Conservation (phyloP, 1,140 invertebrate species). For the Neodiprion pinetum region DNA sequence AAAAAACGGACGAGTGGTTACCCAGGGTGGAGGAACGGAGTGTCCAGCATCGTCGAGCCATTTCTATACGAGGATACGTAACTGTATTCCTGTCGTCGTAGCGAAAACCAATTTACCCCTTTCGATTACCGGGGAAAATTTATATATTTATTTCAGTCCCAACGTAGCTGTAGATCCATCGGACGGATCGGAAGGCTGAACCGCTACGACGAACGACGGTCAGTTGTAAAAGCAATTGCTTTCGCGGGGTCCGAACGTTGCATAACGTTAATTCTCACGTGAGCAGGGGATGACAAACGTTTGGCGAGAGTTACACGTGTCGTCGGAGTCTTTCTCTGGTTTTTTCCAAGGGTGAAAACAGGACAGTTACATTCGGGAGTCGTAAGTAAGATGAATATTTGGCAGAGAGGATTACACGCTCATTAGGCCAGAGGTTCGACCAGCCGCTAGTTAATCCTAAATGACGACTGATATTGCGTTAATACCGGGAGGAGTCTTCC, state of each 20-base stretch:
- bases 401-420: not conserved
- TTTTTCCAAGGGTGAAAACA: not conserved
- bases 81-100: not conserved
- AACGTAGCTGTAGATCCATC: not conserved
- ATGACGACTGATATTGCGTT: not conserved
- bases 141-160: not conserved
- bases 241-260: no score
- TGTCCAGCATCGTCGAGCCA: not conserved
- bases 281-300: no score
- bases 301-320: no score
- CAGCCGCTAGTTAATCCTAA: not conserved
- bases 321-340: not conserved
- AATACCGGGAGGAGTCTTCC: not conserved
- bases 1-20: no score
- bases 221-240: not conserved
- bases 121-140: not conserved
- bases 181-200: not conserved
- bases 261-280: no score
- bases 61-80: not conserved
- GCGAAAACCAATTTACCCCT: not conserved
- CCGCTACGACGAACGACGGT: not conserved
- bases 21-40: no score
- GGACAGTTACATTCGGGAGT: not conserved
- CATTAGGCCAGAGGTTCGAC: not conserved
- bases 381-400: no score